Base-by-base conservation (phyloP, 1,140 invertebrate genomes). In the Lasioglossum baleicum region DNA sequence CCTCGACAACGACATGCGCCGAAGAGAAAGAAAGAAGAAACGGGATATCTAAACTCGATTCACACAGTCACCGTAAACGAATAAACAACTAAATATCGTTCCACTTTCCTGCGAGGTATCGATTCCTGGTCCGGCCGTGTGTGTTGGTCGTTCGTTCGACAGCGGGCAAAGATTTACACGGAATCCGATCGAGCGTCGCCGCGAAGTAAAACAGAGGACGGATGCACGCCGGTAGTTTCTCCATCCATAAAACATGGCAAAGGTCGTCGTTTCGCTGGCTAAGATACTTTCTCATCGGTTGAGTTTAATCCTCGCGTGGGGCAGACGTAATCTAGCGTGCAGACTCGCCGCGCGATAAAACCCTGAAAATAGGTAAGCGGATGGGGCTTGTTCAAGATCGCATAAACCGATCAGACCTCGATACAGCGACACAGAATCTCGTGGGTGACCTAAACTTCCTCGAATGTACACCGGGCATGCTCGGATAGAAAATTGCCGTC, bases 221-320 rank as follows among this genome's bases (percentile, higher is more conserved):
- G 67, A 78, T 48, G 63, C 48, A 17, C 70, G 58, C 26, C 8
- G 7, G 44, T 35, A 61, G 77, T 84, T 80, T 84, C 83, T 83
- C 71, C 48, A 60, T 20, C 70, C 58, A 48, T 42, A 66, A 68
- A 72, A 65, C 40, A 66, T 63, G 66, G 17, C 79, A 82, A 85
- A 85, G 84, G 80, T 85, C 79, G 69, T 77, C 48, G 73, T 70
- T 70, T 80, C 75, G 66, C 68, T 53, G 63, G 63, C 51, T 35
- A 35, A 35, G 77, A 26, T 72, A 80, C 83, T 85, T 85, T 85
- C 83, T 76, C 83, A 75, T 58, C 42, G 71, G 22, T 42, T 81
- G 64, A 81, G 76, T 74, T 85, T 76, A 80, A 66, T 84, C 58
- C 65, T 15, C 40, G 42, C 15, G 66, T 40, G 26, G 20, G 5